phyloP scores from a whole-genome alignment of 92 coral and sea anemone species.

The Parazoanthus swiftii region DNA sequence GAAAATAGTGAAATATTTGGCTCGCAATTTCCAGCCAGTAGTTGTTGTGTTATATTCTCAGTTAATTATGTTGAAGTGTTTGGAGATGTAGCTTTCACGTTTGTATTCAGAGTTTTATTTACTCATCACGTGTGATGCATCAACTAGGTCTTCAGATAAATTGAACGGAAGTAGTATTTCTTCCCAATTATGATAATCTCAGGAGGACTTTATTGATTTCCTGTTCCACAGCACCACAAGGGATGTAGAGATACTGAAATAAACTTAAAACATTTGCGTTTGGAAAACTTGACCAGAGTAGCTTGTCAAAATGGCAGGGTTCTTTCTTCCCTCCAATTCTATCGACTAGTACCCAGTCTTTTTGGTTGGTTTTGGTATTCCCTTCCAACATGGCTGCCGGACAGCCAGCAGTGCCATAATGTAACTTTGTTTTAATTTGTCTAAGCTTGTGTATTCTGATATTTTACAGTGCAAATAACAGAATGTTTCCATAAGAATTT shows the following conservation, averaged over 20 bases:
- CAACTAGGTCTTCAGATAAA: not conserved
- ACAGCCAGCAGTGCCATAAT: not conserved
- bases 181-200: not conserved
- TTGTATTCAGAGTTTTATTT: not conserved
- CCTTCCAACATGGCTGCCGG: not conserved
- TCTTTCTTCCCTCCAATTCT: conserved; percentile 19
- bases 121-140: not conserved
- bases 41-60: not conserved
- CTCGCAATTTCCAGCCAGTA: not conserved
- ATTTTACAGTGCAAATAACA: not conserved
- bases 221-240: not conserved
- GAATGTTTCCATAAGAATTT: not conserved
- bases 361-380: not conserved
- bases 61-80: not conserved
- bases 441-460: too few relatives aligned
- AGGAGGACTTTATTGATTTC: not conserved
- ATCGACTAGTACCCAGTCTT: conserved; percentile 7
- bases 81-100: not conserved
- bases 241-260: not conserved
- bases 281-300: not conserved
- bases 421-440: not conserved
- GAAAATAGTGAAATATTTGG: not conserved
- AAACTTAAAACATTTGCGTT: not conserved
- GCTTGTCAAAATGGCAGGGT: conserved; percentile 18
- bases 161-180: not conserved